Percentiles rank a stretch among this genome's conserved stretches.
These are phyloP conservation scores for Acanthaster planci DNA, from an alignment of 35 echinoderm and acorn worm genomes.

Conservation along the genomic window DNA sequence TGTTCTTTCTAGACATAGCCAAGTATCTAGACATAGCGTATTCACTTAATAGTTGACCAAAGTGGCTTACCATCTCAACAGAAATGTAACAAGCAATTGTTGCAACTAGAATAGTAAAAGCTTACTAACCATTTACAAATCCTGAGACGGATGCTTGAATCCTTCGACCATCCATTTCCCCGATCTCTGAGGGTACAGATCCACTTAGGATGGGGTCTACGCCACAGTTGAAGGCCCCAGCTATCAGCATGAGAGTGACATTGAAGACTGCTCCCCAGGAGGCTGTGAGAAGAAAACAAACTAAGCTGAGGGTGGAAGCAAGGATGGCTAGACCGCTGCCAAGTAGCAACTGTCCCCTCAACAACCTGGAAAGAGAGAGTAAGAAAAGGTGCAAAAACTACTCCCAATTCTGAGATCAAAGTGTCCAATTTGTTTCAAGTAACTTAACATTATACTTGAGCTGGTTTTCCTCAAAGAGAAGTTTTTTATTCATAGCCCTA, in stretches of 20 bases:
- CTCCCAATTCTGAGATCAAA: not conserved
- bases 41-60: too few relatives aligned
- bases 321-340: conserved; percentile 51
- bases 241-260: conserved; percentile 59
- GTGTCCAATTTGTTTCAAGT: not conserved
- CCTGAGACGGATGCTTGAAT: conserved; percentile 68
- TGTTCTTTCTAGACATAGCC: too few relatives aligned
- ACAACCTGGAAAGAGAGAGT: conserved; percentile 6
- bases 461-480: too few relatives aligned
- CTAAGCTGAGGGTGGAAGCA: conserved; percentile 52
- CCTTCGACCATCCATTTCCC: conserved; percentile 31
- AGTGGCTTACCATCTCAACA: too few relatives aligned
- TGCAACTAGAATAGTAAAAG: too few relatives aligned
- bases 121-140: conserved; percentile 68
- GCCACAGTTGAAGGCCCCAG: conserved; percentile 72
- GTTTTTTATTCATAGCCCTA: too few relatives aligned
- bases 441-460: not conserved
- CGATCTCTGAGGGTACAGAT: conserved; percentile 47
- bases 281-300: conserved; percentile 55
- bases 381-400: not conserved
- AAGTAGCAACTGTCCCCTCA: conserved; percentile 38
- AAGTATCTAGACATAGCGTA: too few relatives aligned
- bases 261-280: conserved; percentile 43
- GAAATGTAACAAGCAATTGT: too few relatives aligned
- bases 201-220: conserved; percentile 73